Conservation (phyloP, 1,140 invertebrate genomes). For the Probaryconus sp. region DNA sequence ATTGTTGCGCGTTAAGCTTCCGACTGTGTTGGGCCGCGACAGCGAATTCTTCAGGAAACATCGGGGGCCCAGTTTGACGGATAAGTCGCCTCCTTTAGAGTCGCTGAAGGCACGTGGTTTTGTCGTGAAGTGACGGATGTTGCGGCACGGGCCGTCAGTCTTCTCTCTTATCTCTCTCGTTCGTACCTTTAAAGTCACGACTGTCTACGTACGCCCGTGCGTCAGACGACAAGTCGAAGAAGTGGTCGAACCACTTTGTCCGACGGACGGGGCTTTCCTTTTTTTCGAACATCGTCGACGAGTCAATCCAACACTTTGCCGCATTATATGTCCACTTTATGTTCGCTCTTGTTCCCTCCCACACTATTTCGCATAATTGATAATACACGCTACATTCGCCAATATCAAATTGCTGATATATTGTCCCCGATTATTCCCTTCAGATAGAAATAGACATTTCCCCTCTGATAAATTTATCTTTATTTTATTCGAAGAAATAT, state of each 20-base stretch:
- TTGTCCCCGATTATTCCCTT: too few species aligned
- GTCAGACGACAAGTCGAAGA: constrained; percentile 66
- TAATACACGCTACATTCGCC: constrained; percentile 41
- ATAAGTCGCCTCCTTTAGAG: constrained; percentile 62
- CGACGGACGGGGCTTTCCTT: constrained; percentile 60
- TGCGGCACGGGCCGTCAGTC: constrained; percentile 70
- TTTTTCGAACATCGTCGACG: constrained; percentile 68
- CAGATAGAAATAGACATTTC: too few species aligned
- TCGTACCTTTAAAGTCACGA: constrained; percentile 38
- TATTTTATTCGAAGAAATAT: too few species aligned
- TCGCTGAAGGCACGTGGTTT: constrained; percentile 68
- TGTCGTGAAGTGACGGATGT: constrained; percentile 75
- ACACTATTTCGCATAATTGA: constrained; percentile 48
- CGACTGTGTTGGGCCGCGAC: constrained; percentile 17
- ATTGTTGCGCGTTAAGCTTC: constrained; percentile 6
- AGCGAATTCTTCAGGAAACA: constrained; percentile 34
- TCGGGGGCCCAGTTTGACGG: constrained; percentile 57
- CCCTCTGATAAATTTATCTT: too few species aligned
- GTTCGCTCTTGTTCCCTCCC: constrained; percentile 43
- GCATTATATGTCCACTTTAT: constrained; percentile 69
- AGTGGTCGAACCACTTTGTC: constrained; percentile 76
- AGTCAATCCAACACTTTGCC: constrained; percentile 74
- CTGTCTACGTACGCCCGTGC: constrained; percentile 30
- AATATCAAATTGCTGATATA: constrained; percentile 38
- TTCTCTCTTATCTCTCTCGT: constrained; percentile 57